Evolutionary conservation across 2,888 invertebrate genomes (phyloP), one percentile per base, ranked within the genome.

Genomic region (Ectropis crepuscularia): DNA sequence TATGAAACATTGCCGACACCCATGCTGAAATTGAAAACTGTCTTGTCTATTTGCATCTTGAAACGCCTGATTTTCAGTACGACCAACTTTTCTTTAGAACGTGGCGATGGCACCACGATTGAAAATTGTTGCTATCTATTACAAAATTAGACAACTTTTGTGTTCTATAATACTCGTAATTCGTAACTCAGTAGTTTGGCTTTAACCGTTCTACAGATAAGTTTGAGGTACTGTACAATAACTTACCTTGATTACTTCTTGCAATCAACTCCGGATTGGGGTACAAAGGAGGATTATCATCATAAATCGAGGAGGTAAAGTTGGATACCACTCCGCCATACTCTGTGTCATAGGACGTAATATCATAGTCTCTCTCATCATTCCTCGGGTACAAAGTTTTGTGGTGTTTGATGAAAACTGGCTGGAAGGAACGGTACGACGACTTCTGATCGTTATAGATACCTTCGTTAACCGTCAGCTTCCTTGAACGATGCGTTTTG

Each of bases 271-370:
- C 93, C 0, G 93, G 93, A 66, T 93, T 93, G 2, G 93, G 93
- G 70, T 93, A 93, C 28, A 93, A 68, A 54, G 87, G 91, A 5
- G 92, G 90, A 65, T 90, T 93, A 61, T 92, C 92, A 70, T 93
- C 93, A 62, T 93, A 93, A 72, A 92, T 88, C 61, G 92, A 89
- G 71, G 92, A 90, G 57, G 92, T 93, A 57, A 93, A 92, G 70
- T 93, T 93, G 0, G 92, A 90, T 0, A 91, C 89, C 12, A 92
- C 89, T 7, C 85, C 92, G n/a, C 90, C 90, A 57, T 92, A 92
- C 60, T 92, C 92, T 0, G 89, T 81, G 53, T 92, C 92, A 45
- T 92, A 92, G 0, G 92, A 87, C 16, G 85, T 89, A 66, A 89
- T 86, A 73, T 92, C 92, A 57, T 92, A 91, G 57, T 92, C 92